Conservation (phyloP, 2,888 invertebrate species). For the Notocelia uddmanniana region DNA sequence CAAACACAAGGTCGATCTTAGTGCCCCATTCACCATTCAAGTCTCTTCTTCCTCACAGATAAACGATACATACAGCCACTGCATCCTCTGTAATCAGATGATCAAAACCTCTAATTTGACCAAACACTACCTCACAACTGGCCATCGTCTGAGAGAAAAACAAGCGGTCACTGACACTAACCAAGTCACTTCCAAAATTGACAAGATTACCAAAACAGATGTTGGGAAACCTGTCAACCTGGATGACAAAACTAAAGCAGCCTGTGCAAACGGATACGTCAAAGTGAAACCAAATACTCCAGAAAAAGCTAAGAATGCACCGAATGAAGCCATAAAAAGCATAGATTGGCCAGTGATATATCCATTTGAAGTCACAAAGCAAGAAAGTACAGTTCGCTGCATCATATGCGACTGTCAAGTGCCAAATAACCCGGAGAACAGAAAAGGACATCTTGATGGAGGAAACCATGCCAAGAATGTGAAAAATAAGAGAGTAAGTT, state of each 20-base stretch:
- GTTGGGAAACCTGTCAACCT: not conserved
- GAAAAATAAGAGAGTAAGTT: conserved; percentile 20
- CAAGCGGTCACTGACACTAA: not conserved
- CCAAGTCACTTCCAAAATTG: not conserved
- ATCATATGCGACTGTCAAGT: conserved; percentile 19
- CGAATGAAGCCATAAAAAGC: not conserved
- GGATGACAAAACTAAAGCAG: not conserved
- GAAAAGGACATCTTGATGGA: conserved; percentile 9
- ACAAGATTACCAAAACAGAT: not conserved
- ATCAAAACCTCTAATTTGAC: not conserved
- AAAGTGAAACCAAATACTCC: not conserved
- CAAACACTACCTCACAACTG: not conserved
- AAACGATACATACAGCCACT: conserved; percentile 14
- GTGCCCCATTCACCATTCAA: too few relatives aligned
- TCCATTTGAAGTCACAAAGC: not conserved
- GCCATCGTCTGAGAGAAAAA: conserved; percentile 13
- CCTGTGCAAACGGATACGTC: not conserved
- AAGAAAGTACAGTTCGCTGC: conserved; percentile 2
- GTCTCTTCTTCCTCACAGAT: conserved; percentile 15
- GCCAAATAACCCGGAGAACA: conserved; percentile 18
- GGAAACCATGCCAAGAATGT: conserved; percentile 16
- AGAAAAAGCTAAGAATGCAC: not conserved
- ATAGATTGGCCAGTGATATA: conserved; percentile 18
- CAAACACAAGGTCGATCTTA: too few relatives aligned
- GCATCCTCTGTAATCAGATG: conserved; percentile 22